phyloP scores from a whole-genome alignment of 2,888 invertebrate genomes.

The Drosophila neutralis region DNA sequence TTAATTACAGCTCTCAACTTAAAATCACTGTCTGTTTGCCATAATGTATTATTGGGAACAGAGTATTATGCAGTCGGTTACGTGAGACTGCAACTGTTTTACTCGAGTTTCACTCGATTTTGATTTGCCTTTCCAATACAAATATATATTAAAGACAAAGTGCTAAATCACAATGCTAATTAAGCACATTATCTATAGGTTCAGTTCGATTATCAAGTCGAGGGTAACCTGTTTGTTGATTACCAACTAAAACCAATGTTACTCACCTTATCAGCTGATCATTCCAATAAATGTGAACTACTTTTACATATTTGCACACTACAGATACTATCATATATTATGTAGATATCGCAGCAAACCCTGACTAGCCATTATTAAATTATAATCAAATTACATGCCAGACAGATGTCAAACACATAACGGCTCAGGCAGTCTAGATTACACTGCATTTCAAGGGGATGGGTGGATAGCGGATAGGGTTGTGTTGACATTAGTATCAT shows the following conservation, averaged over 20 bases:
- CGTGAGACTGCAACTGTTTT: not conserved
- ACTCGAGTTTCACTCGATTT: not conserved
- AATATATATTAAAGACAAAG: not conserved
- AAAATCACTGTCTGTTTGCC: not conserved
- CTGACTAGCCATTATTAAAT: conserved; percentile 63
- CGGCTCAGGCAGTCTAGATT: conserved; percentile 48
- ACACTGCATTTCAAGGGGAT: conserved; percentile 17
- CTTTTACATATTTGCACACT: not conserved
- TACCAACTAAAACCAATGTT: conserved; percentile 15
- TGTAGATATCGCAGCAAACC: conserved; percentile 1
- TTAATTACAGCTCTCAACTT: not conserved
- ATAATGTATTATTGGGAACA: not conserved
- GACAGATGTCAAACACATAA: conserved; percentile 69
- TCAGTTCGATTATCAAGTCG: not conserved
- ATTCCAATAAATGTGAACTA: conserved; percentile 8
- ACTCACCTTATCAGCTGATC: conserved; percentile 41
- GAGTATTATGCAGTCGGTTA: conserved; percentile 1
- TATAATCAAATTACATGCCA: conserved; percentile 71
- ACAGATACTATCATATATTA: not conserved
- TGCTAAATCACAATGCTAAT: conserved; percentile 1
- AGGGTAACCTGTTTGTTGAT: conserved; percentile 34
- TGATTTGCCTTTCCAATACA: not conserved
- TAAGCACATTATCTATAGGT: not conserved
- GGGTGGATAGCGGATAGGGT: not conserved
- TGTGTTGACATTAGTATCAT: not conserved